phyloP scores from a whole-genome alignment of 2,888 invertebrate genomes.

The Sabellastarte sp. region DNA sequence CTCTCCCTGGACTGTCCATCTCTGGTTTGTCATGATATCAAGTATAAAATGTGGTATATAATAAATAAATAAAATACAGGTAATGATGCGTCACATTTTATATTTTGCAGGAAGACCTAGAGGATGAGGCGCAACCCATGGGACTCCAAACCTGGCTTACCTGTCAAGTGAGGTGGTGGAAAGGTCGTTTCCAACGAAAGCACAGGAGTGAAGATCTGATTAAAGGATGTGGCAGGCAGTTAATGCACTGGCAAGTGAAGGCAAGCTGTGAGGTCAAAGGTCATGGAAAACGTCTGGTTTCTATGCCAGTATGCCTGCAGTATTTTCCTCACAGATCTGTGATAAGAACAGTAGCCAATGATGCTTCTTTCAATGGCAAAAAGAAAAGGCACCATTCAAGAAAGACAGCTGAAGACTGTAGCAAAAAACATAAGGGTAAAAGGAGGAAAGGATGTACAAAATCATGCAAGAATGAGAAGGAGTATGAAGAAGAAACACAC shows the following conservation, averaged over 20 bases:
- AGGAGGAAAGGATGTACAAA: not conserved
- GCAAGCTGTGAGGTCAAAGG: constrained; percentile 14
- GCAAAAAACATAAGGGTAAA: not conserved
- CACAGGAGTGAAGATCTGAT: constrained; percentile 19
- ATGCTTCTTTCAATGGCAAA: not conserved
- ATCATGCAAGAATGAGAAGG: too few species aligned
- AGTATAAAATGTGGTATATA: too few species aligned
- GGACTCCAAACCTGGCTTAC: constrained; percentile 23
- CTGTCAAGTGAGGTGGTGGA: constrained; percentile 30
- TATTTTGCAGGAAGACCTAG: constrained; percentile 28
- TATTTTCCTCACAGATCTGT: constrained; percentile 3
- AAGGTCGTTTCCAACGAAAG: constrained; percentile 23
- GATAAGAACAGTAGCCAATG: not conserved
- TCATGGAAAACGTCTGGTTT: constrained; percentile 6
- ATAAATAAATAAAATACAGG: too few species aligned
- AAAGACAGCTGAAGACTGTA: not conserved
- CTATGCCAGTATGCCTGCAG: not conserved
- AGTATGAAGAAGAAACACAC: too few species aligned
- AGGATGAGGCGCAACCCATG: constrained; percentile 13
- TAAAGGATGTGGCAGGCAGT: constrained; percentile 21
- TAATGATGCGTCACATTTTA: too few species aligned
- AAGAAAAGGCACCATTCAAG: too few species aligned
- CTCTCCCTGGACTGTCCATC: too few species aligned
- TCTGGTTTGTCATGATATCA: too few species aligned
- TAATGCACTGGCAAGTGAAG: constrained; percentile 27